Evolutionary conservation across 2,113 vertebrate species (phyloP), one percentile per base, ranked within the genome.

Genomic region (Perca fluviatilis): DNA sequence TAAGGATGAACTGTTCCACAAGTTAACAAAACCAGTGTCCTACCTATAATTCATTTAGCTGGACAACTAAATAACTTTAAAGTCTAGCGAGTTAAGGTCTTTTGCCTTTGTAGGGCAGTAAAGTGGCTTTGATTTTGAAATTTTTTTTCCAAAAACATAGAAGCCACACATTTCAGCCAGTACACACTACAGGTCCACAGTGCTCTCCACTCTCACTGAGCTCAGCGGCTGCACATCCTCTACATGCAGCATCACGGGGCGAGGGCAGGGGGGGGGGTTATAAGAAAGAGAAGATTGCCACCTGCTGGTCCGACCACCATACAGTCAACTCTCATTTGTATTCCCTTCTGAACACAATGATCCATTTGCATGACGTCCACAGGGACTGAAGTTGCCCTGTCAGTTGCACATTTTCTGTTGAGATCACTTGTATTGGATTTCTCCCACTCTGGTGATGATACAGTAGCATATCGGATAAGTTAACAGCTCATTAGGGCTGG

Each of bases 251-350:
- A 13, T 46, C 16, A 43, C 3, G 1, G 64, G 23, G n/a, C 50
- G 56, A 33, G 51, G 9, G 40, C 30, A 70, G 71, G 57, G 18
- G 71, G 71, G 57, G 18, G 60, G 79, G 65, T 36, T 49, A 74
- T 62, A 66, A 65, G 43, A 67, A 84, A 73, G 89, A 88, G 73
- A 87, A 88, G 81, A 90, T 85, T 84, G 92, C 89, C 93, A 89
- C 93, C 95, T 94, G 94, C 93, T 95, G 94, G 92, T 93, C 89
- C 74, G 74, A 94, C 87, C 79, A 43, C 77, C 54, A 9, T 46
- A 81, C 88, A 83, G 67, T 61, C 74, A 49, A 68, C 80, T 51
- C 72, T 82, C 49, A 85, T 66, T 21, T 69, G 25, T 2, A 43
- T 80, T 16, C 50, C 65, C 71, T 62, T 11, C 60, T 54, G 49